A percentile compares a stretch with the other conserved stretches of the same genome.
phyloP scores from a whole-genome alignment of 2,888 invertebrate genomes.

The Rhyacophila evoluta region DNA sequence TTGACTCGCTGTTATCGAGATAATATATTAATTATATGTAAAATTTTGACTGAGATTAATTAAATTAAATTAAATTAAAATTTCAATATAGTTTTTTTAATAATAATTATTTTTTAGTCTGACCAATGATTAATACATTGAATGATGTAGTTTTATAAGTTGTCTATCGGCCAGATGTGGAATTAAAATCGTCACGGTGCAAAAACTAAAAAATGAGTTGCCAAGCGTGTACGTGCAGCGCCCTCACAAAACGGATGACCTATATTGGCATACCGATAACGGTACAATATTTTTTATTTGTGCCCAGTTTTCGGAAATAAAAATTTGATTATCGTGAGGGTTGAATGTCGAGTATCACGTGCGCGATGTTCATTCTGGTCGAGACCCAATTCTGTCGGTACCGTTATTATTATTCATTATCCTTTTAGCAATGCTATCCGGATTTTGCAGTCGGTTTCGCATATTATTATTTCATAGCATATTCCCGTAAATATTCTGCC shows the following conservation, averaged over 20 bases:
- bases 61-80: too few relatives aligned
- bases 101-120: too few relatives aligned
- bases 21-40: too few relatives aligned
- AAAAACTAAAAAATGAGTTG: too few relatives aligned
- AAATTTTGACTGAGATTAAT: too few relatives aligned
- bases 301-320: background rate
- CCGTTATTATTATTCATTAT: background rate
- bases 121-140: too few relatives aligned
- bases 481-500: background rate
- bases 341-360: background rate
- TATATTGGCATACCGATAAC: background rate
- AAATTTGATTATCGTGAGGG: background rate
- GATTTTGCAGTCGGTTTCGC: background rate
- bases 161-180: too few relatives aligned
- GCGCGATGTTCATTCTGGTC: background rate
- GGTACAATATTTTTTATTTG: background rate
- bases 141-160: too few relatives aligned
- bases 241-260: too few relatives aligned
- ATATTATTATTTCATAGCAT: background rate
- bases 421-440: background rate
- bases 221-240: background rate
- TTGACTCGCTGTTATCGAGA: too few relatives aligned
- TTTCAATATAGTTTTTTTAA: too few relatives aligned
- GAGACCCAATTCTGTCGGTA: background rate
- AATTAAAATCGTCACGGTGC: too few relatives aligned